phyloP scores from a whole-genome alignment of 2,888 invertebrate species.

The Aleiodes testaceus region DNA sequence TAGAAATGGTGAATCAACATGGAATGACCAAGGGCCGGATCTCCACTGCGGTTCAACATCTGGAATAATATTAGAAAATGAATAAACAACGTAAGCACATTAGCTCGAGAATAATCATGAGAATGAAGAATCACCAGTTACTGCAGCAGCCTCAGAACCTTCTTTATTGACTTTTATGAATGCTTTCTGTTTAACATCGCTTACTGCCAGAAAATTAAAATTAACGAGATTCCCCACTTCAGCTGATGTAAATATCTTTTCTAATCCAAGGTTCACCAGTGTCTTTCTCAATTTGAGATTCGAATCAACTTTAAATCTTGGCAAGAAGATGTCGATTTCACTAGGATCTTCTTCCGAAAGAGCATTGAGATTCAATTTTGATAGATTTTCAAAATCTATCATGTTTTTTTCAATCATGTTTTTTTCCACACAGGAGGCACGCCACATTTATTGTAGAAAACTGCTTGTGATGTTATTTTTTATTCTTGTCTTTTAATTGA shows the following conservation, averaged over 20 bases:
- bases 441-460: no score
- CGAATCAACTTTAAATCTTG: slow-evolving; percentile 87
- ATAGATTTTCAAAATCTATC: slow-evolving; percentile 78
- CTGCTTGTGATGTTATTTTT: no score
- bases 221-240: slow-evolving; percentile 78
- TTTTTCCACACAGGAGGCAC: no score
- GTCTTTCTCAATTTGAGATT: slow-evolving; percentile 78
- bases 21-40: slow-evolving; percentile 17
- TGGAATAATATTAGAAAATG: slow-evolving; percentile 19
- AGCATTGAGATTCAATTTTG: slow-evolving; percentile 75
- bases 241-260: slow-evolving; percentile 78
- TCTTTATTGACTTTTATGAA: slow-evolving; percentile 91
- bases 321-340: slow-evolving; percentile 81
- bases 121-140: slow-evolving; percentile 80
- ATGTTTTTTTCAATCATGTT: no score
- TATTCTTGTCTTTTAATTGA: no score
- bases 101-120: no score
- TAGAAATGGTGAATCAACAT: slow-evolving; percentile 16
- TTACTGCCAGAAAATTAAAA: slow-evolving; percentile 77
- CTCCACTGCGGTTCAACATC: slow-evolving; percentile 38
- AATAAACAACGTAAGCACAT: no score
- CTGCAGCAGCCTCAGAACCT: slow-evolving; percentile 89
- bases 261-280: slow-evolving; percentile 83
- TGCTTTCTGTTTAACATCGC: slow-evolving; percentile 86
- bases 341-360: slow-evolving; percentile 68